Conservation (phyloP, 2,888 invertebrate genomes). For the Baccha elongata region DNA sequence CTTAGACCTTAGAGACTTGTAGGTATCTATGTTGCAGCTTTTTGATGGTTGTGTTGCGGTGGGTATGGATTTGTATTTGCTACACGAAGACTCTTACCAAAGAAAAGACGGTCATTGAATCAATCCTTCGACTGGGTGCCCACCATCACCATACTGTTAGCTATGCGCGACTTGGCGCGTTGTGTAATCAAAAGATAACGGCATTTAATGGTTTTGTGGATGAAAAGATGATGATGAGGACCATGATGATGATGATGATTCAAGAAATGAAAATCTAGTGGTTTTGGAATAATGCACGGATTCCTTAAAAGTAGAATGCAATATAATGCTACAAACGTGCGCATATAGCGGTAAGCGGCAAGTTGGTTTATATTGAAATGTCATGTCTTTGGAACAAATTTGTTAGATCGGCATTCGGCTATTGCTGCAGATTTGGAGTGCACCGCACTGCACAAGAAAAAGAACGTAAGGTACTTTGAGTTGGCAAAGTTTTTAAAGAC, state of each 20-base stretch:
- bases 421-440: constrained; percentile 40
- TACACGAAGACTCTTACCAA: neutral
- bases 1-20: constrained; percentile 29
- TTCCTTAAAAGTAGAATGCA: constrained; percentile 3
- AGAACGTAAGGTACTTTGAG: constrained; percentile 15
- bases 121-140: constrained; percentile 60
- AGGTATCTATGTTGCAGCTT: constrained; percentile 72
- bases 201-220: constrained; percentile 67
- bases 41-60: constrained; percentile 20
- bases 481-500: constrained; percentile 37
- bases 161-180: constrained; percentile 65
- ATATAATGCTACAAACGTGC: constrained; percentile 37
- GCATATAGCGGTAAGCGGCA: constrained; percentile 56
- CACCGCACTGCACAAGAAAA: neutral
- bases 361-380: constrained; percentile 63
- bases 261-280: constrained; percentile 45
- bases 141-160: constrained; percentile 42
- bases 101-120: constrained; percentile 40
- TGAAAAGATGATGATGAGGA: constrained; percentile 42
- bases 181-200: constrained; percentile 74
- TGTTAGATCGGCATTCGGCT: constrained; percentile 36
- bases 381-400: constrained; percentile 65
- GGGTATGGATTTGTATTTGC: constrained; percentile 31
- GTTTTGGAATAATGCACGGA: constrained; percentile 13
- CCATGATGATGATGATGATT: constrained; percentile 35